A percentile compares a stretch with the other conserved stretches of the same genome.
Evolutionary conservation across 2,888 invertebrate genomes (phyloP).

Genomic region (Liodrosophila aerea): DNA sequence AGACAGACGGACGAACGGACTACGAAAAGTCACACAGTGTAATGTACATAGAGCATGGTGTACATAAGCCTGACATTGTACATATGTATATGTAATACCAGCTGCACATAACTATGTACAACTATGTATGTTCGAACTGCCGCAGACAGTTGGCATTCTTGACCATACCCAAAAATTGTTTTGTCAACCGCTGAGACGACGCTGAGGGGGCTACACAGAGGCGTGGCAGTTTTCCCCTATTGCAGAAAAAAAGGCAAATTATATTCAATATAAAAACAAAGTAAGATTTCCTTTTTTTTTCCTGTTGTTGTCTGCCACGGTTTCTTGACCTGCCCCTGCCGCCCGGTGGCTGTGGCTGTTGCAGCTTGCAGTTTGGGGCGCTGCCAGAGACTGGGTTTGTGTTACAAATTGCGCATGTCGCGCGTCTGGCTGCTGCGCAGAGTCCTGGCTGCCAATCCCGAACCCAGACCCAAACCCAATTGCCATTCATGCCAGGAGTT

Average conservation of each 20-base stretch:
- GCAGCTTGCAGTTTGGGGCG: slow-evolving; percentile 59
- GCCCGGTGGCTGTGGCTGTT: slow-evolving; percentile 8
- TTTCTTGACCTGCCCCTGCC: slow-evolving; percentile 77
- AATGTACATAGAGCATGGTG: neutral
- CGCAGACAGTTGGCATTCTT: slow-evolving; percentile 64
- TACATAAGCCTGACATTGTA: neutral
- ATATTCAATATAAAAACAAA: slow-evolving; percentile 27
- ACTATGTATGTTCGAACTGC: slow-evolving; percentile 20
- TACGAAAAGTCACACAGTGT: slow-evolving; percentile 1
- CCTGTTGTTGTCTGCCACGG: slow-evolving; percentile 63
- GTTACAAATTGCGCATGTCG: slow-evolving; percentile 83
- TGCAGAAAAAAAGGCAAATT: no score
- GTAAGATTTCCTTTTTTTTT: no score
- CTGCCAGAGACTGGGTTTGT: slow-evolving; percentile 82
- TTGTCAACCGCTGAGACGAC: slow-evolving; percentile 40
- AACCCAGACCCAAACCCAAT: slow-evolving; percentile 4
- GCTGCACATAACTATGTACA: neutral
- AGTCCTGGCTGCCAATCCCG: slow-evolving; percentile 13
- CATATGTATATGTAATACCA: neutral
- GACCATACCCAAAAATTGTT: slow-evolving; percentile 80
- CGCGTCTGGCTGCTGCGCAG: slow-evolving; percentile 49
- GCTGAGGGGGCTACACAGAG: slow-evolving; percentile 11
- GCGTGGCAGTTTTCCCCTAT: no score
- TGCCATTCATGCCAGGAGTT: slow-evolving; percentile 34
- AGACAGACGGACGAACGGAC: slow-evolving; percentile 4